Evolutionary conservation across 2,797 vertebrate species (phyloP).

Genomic region (Alcedo atthis): DNA sequence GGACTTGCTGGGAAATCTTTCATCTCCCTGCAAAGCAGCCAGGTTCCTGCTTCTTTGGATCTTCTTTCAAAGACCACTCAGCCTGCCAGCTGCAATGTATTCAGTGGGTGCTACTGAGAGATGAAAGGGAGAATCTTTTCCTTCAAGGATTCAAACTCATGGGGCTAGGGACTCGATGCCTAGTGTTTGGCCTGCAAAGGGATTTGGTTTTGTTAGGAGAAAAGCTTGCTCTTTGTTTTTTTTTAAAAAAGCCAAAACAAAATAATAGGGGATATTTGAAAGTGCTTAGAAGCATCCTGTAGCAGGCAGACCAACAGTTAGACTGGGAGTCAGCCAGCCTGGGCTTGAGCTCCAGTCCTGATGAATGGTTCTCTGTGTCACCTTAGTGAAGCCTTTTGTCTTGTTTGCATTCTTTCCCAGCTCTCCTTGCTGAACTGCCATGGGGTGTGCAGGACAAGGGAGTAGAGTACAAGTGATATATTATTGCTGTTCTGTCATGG

Average conservation of each 20-base stretch:
- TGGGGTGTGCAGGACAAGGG: neutral
- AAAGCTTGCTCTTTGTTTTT: neutral
- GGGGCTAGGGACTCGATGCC: neutral
- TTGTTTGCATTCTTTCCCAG: neutral
- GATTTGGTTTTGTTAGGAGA: neutral
- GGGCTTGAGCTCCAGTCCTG: neutral
- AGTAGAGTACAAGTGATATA: neutral
- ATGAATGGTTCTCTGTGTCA: constrained; percentile 5
- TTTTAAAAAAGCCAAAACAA: neutral
- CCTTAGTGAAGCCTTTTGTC: neutral
- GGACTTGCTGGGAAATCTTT: constrained; percentile 9
- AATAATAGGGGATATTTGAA: neutral
- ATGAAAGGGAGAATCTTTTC: constrained; percentile 16
- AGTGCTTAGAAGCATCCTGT: neutral
- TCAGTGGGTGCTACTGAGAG: neutral
- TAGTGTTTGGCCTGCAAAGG: neutral
- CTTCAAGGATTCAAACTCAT: neutral
- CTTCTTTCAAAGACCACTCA: constrained; percentile 25
- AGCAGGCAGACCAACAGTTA: neutral
- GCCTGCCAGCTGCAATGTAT: constrained; percentile 17
- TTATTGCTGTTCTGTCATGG: neutral
- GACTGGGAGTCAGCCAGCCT: constrained; percentile 35
- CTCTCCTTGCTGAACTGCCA: neutral
- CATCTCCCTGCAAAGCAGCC: constrained; percentile 10
- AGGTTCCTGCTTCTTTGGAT: neutral